phyloP scores from a whole-genome alignment of 2,888 invertebrate species.

The Drosophila peninsularis region DNA sequence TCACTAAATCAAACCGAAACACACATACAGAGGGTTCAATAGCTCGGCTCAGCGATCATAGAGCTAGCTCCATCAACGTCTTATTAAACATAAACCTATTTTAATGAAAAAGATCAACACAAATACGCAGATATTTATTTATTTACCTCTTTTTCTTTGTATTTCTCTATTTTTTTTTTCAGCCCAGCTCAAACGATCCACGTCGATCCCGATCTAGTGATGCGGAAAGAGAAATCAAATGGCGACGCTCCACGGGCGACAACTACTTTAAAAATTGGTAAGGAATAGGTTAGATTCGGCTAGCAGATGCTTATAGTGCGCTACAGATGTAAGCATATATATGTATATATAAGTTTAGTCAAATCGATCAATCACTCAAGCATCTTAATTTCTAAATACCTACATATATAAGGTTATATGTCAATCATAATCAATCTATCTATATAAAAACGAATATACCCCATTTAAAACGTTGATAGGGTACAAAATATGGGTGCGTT shows the following conservation, averaged over 20 bases:
- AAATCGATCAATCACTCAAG: not conserved
- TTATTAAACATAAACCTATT: constrained; percentile 71
- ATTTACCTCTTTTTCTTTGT: constrained; percentile 3
- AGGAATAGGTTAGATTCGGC: constrained; percentile 11
- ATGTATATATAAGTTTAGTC: not conserved
- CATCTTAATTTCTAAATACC: not conserved
- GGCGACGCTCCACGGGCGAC: constrained; percentile 42
- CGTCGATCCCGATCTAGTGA: constrained; percentile 38
- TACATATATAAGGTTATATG: not conserved
- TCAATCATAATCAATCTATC: not conserved
- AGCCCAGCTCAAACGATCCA: constrained; percentile 29
- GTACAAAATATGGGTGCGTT: constrained; percentile 80
- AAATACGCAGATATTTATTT: constrained; percentile 50
- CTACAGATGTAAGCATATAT: constrained; percentile 9
- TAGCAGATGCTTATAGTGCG: constrained; percentile 7
- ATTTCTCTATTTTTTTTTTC: constrained; percentile 4
- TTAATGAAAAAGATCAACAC: constrained; percentile 68
- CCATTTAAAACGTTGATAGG: not conserved
- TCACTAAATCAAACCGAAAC: constrained; percentile 70
- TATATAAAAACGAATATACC: not conserved
- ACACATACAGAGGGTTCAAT: constrained; percentile 46
- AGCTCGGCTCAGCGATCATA: constrained; percentile 23
- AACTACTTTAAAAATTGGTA: constrained; percentile 42
- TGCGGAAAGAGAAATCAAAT: constrained; percentile 62
- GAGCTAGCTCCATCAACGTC: constrained; percentile 59